These are phyloP conservation scores for Leucoraja erinaceus DNA, from an alignment of 2,113 vertebrate species.

Conservation along the genomic window DNA sequence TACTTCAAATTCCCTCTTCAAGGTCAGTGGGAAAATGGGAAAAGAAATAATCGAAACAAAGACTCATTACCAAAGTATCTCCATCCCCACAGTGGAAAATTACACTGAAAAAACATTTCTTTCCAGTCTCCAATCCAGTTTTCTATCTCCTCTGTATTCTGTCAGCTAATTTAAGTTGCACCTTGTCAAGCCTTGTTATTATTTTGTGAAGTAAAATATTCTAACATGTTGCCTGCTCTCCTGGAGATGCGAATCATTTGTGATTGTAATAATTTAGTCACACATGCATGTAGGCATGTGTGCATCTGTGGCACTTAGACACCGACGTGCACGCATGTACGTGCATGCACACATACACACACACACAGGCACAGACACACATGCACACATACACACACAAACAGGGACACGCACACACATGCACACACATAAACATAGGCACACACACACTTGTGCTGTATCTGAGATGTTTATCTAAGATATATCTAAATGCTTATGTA, in stretches of 20 bases:
- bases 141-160: not conserved
- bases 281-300: not conserved
- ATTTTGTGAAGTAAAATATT: not conserved
- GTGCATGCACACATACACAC: not conserved
- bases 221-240: not conserved
- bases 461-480: too few species aligned
- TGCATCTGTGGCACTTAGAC: not conserved
- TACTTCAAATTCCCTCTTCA: not conserved
- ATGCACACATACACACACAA: not conserved
- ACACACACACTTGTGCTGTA: too few species aligned
- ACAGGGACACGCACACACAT: not conserved
- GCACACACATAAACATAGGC: too few species aligned
- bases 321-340: not conserved
- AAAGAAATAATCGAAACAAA: not conserved
- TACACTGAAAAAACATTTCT: not conserved
- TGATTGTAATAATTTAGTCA: not conserved
- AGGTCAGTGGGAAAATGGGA: not conserved
- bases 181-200: conserved; percentile 4
- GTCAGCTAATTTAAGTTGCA: not conserved
- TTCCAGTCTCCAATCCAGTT: not conserved
- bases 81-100: not conserved
- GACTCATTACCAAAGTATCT: not conserved
- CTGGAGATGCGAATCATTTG: not conserved
- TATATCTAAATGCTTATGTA: too few species aligned
- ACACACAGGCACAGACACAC: not conserved